Conservation (phyloP, 1,140 invertebrate genomes). For the Thalassaphorura encarpata region DNA sequence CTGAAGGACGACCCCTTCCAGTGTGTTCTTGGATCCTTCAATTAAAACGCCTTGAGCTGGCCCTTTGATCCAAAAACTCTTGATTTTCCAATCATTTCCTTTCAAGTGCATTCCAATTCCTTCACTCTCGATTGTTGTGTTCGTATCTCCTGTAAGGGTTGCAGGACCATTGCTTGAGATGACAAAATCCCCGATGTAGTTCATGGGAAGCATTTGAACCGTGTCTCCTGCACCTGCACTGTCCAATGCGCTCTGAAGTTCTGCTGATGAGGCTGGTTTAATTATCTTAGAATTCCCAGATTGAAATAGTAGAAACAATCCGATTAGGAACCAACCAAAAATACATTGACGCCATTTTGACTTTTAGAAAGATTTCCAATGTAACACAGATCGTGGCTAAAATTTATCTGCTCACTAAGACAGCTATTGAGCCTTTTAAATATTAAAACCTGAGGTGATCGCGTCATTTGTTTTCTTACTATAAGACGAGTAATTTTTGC, state of each 20-base stretch:
- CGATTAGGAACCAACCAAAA: too few relatives aligned
- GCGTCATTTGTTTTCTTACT: too few relatives aligned
- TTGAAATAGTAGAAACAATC: too few relatives aligned
- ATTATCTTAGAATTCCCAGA: too few relatives aligned
- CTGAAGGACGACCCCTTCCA: conserved; percentile 27
- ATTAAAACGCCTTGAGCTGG: conserved; percentile 22
- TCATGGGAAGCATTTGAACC: conserved; percentile 25
- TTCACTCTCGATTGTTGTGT: conserved; percentile 28
- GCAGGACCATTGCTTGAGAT: conserved; percentile 13
- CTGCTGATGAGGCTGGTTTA: conserved; percentile 20
- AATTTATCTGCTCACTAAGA: too few relatives aligned
- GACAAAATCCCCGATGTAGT: conserved; percentile 24
- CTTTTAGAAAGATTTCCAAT: too few relatives aligned
- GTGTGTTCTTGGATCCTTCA: conserved; percentile 16
- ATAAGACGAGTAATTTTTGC: too few relatives aligned
- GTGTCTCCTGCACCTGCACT: conserved; percentile 25
- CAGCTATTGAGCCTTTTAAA: too few relatives aligned
- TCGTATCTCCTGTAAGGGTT: conserved; percentile 26
- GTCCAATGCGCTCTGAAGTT: conserved; percentile 27
- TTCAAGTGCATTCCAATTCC: conserved; percentile 19
- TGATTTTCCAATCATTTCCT: conserved; percentile 28
- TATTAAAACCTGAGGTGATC: too few relatives aligned
- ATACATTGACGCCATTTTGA: too few relatives aligned
- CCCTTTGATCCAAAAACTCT: conserved; percentile 26
- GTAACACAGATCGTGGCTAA: too few relatives aligned